Base-by-base conservation (phyloP, 2,797 vertebrate genomes). In the Sylvia borin region DNA sequence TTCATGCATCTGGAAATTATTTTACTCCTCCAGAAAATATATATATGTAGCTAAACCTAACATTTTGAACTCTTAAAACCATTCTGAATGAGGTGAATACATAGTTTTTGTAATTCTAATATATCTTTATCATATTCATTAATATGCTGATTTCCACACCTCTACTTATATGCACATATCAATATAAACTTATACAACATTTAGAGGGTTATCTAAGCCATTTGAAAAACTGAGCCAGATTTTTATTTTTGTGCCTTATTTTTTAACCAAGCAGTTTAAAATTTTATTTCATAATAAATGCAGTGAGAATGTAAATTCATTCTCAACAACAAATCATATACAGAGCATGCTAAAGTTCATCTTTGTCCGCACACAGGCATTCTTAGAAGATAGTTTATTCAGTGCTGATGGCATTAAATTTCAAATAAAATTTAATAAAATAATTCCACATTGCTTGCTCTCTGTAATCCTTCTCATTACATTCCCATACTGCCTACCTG, bases 21-120 rank as follows among this genome's bases (percentile, higher is more conserved):
- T 90, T 92, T 96, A 42, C 20, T 93, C 22, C 60, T 71, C 48
- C 11, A 83, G 48, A 92, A 95, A 87, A 48, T 48, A 48, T 25
- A 13, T 61, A 38, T 12, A 38, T 24, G 14, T 24, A 67, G 57
- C 32, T 47, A 43, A 85, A 88, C 4, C 10, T 60, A 80, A 29
- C 1, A 31, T 45, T 9, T 7, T 31, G 10, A 85, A 19, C 5
- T 20, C 13, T 36, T 68, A 58, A 53, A 60, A 12, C 3, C 16
- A 32, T 55, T 73, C 9, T 38, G 17, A 80, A 62, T 61, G 9
- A 40, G 48, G 5, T 15, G 7, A 76, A 62, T 73, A 55, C 10
- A 61, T 4, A 66, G 6, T 64, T 75, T 71, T 19, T 74, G 10
- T 50, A 67, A 58, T 19, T 79, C 17, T 84, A 50, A 61, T 48